Evolutionary conservation across 2,113 vertebrate genomes (phyloP), one percentile per base, ranked within the genome.

Genomic region (Aix galericulata): DNA sequence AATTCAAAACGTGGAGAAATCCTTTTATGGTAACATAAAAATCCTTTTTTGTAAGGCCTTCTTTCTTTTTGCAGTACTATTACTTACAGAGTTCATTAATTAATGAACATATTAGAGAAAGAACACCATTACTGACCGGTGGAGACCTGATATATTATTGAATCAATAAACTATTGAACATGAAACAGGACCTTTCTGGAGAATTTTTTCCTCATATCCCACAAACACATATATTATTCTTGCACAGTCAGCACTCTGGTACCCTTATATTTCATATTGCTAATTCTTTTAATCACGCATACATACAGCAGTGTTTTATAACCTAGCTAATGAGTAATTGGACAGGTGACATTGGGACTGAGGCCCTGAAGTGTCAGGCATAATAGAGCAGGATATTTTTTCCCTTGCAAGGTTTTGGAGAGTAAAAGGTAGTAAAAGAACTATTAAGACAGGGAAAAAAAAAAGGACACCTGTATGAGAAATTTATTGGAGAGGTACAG

Each of bases 71-170:
- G 79, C 67, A 82, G 71, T 86, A 55, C 86, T 97, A 87, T 98
- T 96, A 97, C 96, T 82, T 97, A 95, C 27, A 58, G 48, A 97
- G 91, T 97, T 98, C 88, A 96, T 97, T 98, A 97, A 97, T 97
- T 97, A 97, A 96, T 97, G 93, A 96, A 96, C 90, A 93, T 96
- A 96, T 97, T 97, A 91, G 85, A 74, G 94, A 95, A 97, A 96
- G 91, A 96, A 96, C 94, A 88, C 86, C 93, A 83, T 97, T 97
- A 97, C 92, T 96, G 89, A 98, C 69, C 66, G 75, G 83, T 48
- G 83, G 80, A 92, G 88, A 96, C 91, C 90, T 97, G 92, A 97
- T 97, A 89, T 94, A 95, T 97, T 97, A 95, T 68, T 93, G 69
- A 91, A 86, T 97, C 91, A 91, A 93, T 97, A 97, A 96, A 96